Evolutionary conservation across 1,140 invertebrate species (phyloP), one percentile per base, ranked within the genome.

Genomic region (Papilio xuthus): DNA sequence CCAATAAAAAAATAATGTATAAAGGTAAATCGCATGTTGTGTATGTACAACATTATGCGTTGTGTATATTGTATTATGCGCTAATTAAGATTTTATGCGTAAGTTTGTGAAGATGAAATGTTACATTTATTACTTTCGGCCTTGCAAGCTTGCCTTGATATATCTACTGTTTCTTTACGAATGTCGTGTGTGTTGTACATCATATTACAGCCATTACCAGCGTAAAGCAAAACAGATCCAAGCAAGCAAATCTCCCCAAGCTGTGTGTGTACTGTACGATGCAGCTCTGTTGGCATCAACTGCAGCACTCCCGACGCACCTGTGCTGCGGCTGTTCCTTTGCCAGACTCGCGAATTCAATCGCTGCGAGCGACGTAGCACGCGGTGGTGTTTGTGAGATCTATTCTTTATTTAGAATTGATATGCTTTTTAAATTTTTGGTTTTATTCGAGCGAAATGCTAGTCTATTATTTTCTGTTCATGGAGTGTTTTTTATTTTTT

Each of bases 381-480:
- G 60, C 60, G 26, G 23, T 32, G 13, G 13, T 32, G 60, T 67
- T 32, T 28, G 60, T 67, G 60, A 67, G 60, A 32, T 28, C 15
- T 67, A 15, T 67, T 67, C 6, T 15, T 60, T 60, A 26, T 26
- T 60, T 26, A 10, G 13, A 13, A 26, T 26, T 23, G 20, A 8
- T n/a, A 26, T 26, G 23, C 56, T 26, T 60, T 60, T 56, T 23
- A n/a, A 3, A 20, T 53, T 53, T 23, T 56, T 9, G n/a, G n/a
- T 56, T 10, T 56, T 56, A 56, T 56, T 63, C 13, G 12, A 26
- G 56, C 23, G 23, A 63, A 63, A 63, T 63, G 56, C 56, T 63
- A 12, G 4, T 26, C 9, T 13, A 63, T 28, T 26, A 63, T 26
- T 10, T 23, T 56, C 12, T 13, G 4, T 6, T n/a, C n/a, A n/a